Evolutionary conservation across 37 sponge, comb jelly and placozoan species (phyloP), one percentile per base, ranked within the genome.

Genomic region (Tethya wilhelma): DNA sequence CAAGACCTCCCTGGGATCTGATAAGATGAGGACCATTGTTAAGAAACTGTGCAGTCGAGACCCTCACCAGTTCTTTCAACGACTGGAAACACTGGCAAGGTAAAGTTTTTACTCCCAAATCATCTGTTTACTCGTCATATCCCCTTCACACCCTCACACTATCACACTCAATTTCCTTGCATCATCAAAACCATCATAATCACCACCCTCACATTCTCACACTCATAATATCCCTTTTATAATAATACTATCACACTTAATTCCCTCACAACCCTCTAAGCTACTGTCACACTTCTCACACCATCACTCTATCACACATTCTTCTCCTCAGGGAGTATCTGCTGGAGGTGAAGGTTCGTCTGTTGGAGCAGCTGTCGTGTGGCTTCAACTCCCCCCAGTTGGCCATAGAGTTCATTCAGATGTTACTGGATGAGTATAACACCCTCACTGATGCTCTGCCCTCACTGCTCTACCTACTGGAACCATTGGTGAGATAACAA

Each of bases 51-150:
- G 85, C 49, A 37, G 76, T 25, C 69, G 77, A 36, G 93, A 92
- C 28, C 93, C 93, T 43, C 93, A 92, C 44, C 93, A 87, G 76
- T 92, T 92, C 85, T 92, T 92, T 73, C 93, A 92, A 67, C 78
- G 93, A 43, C 89, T 92, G 39, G 93, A 92, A 67, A 92, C 93
- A 5, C 77, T 92, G 26, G 88, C 93, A 23, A 73, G 93, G 81
- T 88, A 33, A n/a, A 49, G 53, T 49, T 14, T 9, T 14, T 14
- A 14, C n/a, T n/a, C n/a, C n/a, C n/a, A n/a, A n/a, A n/a, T n/a
- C n/a, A n/a, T n/a, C n/a, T n/a, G n/a, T n/a, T n/a, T n/a, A n/a
- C n/a, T n/a, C n/a, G n/a, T n/a, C n/a, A n/a, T n/a, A n/a, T n/a
- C n/a, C n/a, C n/a, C n/a, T n/a, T n/a, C n/a, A n/a, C n/a, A n/a